Evolutionary conservation across 64 coral and sea anemone genomes (phyloP), one percentile per base, ranked within the genome.

Genomic region (Montipora sp.): DNA sequence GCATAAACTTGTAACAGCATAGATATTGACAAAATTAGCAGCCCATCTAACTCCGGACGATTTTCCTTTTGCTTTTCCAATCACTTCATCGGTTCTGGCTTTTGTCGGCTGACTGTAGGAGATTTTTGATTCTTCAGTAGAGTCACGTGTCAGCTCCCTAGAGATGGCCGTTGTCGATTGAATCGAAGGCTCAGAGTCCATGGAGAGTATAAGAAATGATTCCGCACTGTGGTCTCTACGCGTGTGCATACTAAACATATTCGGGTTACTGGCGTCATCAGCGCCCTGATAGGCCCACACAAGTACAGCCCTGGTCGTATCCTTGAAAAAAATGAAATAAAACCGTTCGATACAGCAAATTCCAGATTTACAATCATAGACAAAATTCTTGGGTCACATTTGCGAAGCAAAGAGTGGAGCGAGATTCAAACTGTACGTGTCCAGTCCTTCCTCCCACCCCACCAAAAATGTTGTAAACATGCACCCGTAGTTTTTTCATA

Each of bases 221-320:
- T 50, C 45, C 46, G 8, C 49, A 9, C 27, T 50, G 47, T 85
- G 47, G 12, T 18, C 46, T 68, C 47, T 85, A 4, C 65, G 82
- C n/a, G 82, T 71, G 20, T 85, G 82, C 65, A 71, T 85, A 63
- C 82, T 85, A 18, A 85, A 85, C 61, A 22, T 66, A 0, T 8
- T 20, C 10, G 82, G 82, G 46, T 85, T 47, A 11, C n/a, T 48
- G n/a, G 65, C 82, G 50, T 85, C 82, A 18, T 85, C 82, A 20
- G 71, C 47, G 3, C 48, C 24, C n/a, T 85, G 43, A 72, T 72
- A 85, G 44, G 63, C 82, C 82, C 82, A 85, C 44, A 85, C 61
- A 20, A 85, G 15, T 5, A 70, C 70, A 5, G 50, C 82, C 8
- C 63, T 67, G 45, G 82, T 85, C 2, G 82, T 69, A 14, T 44